A percentile compares a stretch with the other conserved stretches of the same genome.
phyloP scores from a whole-genome alignment of 2,797 vertebrate genomes.

The Bovichtus diacanthus region DNA sequence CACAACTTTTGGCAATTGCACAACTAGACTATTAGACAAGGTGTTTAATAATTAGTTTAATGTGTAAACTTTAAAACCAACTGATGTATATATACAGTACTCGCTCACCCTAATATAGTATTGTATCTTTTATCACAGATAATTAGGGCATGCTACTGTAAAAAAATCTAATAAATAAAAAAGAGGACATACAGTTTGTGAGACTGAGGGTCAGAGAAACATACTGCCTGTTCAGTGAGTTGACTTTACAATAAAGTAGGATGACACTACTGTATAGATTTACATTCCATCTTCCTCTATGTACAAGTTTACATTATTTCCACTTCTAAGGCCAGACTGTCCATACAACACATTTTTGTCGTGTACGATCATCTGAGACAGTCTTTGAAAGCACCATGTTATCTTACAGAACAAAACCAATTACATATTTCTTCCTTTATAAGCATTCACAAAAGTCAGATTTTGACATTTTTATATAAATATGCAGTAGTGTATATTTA shows the following conservation, averaged over 20 bases:
- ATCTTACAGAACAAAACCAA: slow-evolving; percentile 55
- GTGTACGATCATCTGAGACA: slow-evolving; percentile 43
- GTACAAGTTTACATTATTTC: slow-evolving; percentile 62
- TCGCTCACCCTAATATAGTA: slow-evolving; percentile 66
- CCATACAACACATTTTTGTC: slow-evolving; percentile 24
- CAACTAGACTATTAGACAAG: slow-evolving; percentile 73
- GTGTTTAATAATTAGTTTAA: slow-evolving; percentile 70
- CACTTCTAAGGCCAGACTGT: slow-evolving; percentile 40
- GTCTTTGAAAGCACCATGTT: slow-evolving; percentile 58
- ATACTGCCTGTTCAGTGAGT: slow-evolving; percentile 49
- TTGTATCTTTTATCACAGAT: slow-evolving; percentile 58
- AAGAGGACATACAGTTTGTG: slow-evolving; percentile 55
- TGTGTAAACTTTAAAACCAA: slow-evolving; percentile 75
- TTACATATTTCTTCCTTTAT: slow-evolving; percentile 25
- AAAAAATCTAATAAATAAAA: slow-evolving; percentile 42
- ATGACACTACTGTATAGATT: slow-evolving; percentile 58
- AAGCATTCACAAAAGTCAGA: slow-evolving; percentile 49
- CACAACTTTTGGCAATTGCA: slow-evolving; percentile 73
- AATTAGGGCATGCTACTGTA: slow-evolving; percentile 78
- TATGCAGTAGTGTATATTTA: slow-evolving; percentile 55
- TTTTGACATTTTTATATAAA: slow-evolving; percentile 38
- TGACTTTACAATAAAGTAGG: slow-evolving; percentile 56
- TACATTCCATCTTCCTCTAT: slow-evolving; percentile 69
- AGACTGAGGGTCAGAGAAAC: slow-evolving; percentile 52
- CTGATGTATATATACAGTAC: slow-evolving; percentile 53